These are phyloP conservation scores for Cylindroiulus punctatus DNA, from an alignment of 2,888 invertebrate genomes.

Conservation along the genomic window DNA sequence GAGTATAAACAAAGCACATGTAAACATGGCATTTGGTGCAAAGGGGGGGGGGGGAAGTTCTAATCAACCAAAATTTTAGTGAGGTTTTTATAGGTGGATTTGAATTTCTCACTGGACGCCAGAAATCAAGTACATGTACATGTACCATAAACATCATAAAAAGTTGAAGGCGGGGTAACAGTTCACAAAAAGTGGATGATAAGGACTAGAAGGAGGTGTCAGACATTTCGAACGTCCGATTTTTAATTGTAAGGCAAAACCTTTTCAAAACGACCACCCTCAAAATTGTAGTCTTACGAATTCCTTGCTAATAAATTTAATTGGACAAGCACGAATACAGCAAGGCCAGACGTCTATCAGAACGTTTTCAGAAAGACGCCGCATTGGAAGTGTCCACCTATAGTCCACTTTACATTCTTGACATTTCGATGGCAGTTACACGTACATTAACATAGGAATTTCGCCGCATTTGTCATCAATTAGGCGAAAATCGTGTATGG, in stretches of 20 bases:
- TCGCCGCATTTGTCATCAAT: constrained; percentile 12
- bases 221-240: background rate
- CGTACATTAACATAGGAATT: background rate
- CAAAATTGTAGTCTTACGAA: background rate
- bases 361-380: too few relatives aligned
- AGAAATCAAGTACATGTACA: too few relatives aligned
- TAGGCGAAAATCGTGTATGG: background rate
- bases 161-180: too few relatives aligned
- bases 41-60: too few relatives aligned
- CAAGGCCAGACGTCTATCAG: background rate
- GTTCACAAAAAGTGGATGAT: too few relatives aligned
- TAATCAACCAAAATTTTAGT: too few relatives aligned
- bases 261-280: background rate
- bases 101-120: too few relatives aligned
- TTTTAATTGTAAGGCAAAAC: background rate
- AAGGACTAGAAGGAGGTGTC: background rate
- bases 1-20: too few relatives aligned
- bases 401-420: background rate
- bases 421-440: background rate
- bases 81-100: too few relatives aligned
- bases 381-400: background rate
- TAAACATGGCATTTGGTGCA: too few relatives aligned
- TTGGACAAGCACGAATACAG: background rate
- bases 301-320: background rate
- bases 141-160: too few relatives aligned